Percentiles rank a stretch among this genome's conserved stretches.
Evolutionary conservation across 2,888 invertebrate genomes (phyloP).

Genomic region (Chymomyza caudatula): DNA sequence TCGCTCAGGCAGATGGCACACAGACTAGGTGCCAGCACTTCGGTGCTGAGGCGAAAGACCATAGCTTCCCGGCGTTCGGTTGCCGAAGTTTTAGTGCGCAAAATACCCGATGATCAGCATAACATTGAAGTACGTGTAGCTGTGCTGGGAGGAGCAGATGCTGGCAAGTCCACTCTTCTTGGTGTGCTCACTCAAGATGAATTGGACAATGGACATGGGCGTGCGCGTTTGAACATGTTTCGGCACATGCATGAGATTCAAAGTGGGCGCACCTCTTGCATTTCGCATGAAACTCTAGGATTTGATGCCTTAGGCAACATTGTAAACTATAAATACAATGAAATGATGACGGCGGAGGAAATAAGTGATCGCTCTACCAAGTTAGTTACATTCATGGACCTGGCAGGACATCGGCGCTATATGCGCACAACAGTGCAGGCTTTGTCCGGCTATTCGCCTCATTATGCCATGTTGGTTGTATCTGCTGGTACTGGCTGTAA

Average conservation of each 20-base stretch:
- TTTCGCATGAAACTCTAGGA: constrained; percentile 97
- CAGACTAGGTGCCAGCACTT: constrained; percentile 89
- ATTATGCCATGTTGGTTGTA: constrained; percentile 92
- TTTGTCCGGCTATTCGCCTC: constrained; percentile 94
- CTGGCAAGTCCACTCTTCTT: constrained; percentile 97
- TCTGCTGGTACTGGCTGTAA: constrained; percentile 89
- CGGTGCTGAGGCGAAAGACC: constrained; percentile 84
- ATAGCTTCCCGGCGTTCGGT: constrained; percentile 82
- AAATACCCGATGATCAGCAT: constrained; percentile 92
- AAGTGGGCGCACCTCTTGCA: constrained; percentile 94
- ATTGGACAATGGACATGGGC: constrained; percentile 95
- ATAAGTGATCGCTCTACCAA: constrained; percentile 96
- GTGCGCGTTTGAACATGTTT: constrained; percentile 97
- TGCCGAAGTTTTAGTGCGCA: constrained; percentile 92
- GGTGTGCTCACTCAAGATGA: constrained; percentile 98
- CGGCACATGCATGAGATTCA: constrained; percentile 96
- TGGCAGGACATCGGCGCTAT: constrained; percentile 97
- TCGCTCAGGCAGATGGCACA: constrained; percentile 93
- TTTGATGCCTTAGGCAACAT: constrained; percentile 92
- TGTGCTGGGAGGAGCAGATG: constrained; percentile 96
- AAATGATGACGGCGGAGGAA: constrained; percentile 93
- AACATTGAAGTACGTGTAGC: constrained; percentile 94
- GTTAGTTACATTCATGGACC: constrained; percentile 95
- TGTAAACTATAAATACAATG: constrained; percentile 92
- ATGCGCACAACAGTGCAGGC: constrained; percentile 96